phyloP scores from a whole-genome alignment of 2,113 vertebrate genomes.

The Porphyrio hochstetteri region DNA sequence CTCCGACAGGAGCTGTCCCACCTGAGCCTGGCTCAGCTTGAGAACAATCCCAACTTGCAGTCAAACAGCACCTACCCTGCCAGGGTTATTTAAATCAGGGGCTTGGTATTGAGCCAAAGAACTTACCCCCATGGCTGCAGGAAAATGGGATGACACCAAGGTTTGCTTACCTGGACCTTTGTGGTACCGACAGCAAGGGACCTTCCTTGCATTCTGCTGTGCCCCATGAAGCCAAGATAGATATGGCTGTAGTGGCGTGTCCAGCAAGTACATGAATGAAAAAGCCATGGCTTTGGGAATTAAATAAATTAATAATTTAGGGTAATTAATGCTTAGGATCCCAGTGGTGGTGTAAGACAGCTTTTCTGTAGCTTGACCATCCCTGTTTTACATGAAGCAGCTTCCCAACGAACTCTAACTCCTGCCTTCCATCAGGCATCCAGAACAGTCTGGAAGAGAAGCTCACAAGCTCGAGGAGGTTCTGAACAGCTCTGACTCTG shows the following conservation, averaged over 20 bases:
- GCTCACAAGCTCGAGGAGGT: neutral
- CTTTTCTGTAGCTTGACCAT: neutral
- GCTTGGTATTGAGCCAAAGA: neutral
- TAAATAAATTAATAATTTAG: neutral
- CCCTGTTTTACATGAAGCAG: neutral
- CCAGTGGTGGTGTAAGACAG: rapidly evolving
- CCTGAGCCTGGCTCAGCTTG: neutral
- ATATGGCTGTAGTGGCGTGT: rapidly evolving
- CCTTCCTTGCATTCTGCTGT: rapidly evolving
- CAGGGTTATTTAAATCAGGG: neutral
- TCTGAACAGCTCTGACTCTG: neutral
- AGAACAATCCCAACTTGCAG: neutral
- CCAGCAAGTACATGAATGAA: neutral
- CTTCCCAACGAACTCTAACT: neutral
- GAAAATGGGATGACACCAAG: neutral
- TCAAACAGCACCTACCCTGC: neutral
- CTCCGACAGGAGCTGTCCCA: neutral
- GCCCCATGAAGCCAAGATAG: neutral
- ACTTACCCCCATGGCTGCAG: too few relatives aligned
- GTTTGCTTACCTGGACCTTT: neutral
- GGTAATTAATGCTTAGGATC: too few relatives aligned
- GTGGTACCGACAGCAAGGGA: neutral
- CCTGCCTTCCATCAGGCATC: neutral
- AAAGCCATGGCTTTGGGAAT: neutral
- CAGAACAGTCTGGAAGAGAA: neutral